Evolutionary conservation across 1,140 invertebrate species (phyloP).

Genomic region (Oryctes rhinoceros): DNA sequence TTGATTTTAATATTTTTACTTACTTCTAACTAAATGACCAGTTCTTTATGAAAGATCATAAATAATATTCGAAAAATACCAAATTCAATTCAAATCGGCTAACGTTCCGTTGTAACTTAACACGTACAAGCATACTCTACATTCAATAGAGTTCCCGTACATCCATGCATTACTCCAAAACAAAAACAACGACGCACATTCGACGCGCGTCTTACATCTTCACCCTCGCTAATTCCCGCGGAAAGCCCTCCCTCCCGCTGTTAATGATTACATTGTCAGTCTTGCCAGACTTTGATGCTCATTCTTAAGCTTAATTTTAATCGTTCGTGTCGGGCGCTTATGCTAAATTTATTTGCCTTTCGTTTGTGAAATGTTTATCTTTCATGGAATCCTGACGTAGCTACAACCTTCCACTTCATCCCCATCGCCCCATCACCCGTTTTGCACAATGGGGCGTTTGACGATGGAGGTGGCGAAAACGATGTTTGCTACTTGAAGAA

Average conservation of each 20-base stretch:
- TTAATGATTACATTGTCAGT: slow-evolving; percentile 32
- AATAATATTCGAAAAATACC: no score
- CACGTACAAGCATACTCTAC: no score
- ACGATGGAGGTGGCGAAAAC: not conserved
- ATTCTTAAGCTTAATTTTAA: slow-evolving; percentile 32
- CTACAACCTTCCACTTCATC: not conserved
- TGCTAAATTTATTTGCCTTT: slow-evolving; percentile 31
- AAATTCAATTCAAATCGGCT: no score
- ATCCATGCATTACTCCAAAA: not conserved
- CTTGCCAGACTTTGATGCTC: not conserved
- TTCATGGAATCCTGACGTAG: slow-evolving; percentile 7
- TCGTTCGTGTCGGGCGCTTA: slow-evolving; percentile 20
- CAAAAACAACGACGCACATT: not conserved
- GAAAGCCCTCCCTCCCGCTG: not conserved
- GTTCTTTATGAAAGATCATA: no score
- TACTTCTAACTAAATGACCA: no score
- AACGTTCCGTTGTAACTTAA: no score
- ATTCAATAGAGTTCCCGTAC: not conserved
- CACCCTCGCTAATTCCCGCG: not conserved
- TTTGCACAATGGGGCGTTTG: not conserved
- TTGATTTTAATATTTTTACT: no score
- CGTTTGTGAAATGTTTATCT: slow-evolving; percentile 32
- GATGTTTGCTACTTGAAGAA: not conserved
- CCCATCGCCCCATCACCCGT: not conserved
- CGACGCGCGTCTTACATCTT: not conserved